A percentile compares a stretch with the other conserved stretches of the same genome.
Conservation (phyloP, 2,888 invertebrate genomes). For the Brachylomia viminalis region DNA sequence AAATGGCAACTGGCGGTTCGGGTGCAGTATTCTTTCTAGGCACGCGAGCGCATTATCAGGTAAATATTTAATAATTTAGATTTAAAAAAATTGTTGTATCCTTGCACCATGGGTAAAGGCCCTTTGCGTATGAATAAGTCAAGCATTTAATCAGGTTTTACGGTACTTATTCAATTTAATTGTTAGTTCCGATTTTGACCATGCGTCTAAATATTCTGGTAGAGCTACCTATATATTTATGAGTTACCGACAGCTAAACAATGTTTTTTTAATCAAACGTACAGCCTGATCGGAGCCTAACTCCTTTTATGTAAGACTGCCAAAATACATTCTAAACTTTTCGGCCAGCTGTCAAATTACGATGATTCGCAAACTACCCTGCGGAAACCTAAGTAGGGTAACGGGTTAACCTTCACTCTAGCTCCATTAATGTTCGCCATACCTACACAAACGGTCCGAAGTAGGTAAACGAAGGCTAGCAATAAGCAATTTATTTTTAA, state of each 20-base stretch:
- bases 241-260: neutral
- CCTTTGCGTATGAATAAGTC: constrained; percentile 41
- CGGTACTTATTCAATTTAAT: too few species aligned
- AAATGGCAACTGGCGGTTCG: constrained; percentile 79
- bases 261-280: neutral
- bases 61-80: constrained; percentile 54
- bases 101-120: neutral
- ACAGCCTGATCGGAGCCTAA: neutral
- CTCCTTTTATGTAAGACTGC: neutral
- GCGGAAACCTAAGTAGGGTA: neutral
- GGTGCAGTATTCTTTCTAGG: constrained; percentile 87
- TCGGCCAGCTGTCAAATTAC: neutral
- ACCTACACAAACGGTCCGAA: neutral
- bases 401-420: neutral
- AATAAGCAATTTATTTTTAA: neutral
- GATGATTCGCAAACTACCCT: neutral
- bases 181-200: neutral
- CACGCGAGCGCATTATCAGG: constrained; percentile 86
- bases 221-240: neutral
- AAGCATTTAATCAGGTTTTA: neutral
- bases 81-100: neutral
- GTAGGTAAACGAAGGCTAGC: neutral
- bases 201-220: neutral
- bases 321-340: neutral
- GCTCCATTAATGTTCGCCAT: neutral